phyloP scores from a whole-genome alignment of 1,140 invertebrate genomes.

The Olivierus martensii region DNA sequence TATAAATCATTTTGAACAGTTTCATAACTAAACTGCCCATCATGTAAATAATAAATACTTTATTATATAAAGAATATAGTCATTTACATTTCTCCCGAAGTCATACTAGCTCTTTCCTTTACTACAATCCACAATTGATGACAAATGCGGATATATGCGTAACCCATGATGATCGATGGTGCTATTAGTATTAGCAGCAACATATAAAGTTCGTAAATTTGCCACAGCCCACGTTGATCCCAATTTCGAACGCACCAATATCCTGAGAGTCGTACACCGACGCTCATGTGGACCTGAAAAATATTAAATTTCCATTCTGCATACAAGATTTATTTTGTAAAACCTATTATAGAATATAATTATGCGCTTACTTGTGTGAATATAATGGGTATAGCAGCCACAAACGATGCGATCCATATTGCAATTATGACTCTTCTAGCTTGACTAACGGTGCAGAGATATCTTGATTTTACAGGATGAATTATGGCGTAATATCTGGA shows the following conservation, averaged over 20 bases:
- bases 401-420: conserved; percentile 46
- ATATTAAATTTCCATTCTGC: neutral
- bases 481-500: conserved; percentile 60
- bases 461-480: conserved; percentile 57
- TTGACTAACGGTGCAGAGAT: conserved; percentile 52
- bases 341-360: no score
- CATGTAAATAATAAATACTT: no score
- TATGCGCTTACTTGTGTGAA: conserved; percentile 45
- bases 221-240: conserved; percentile 35
- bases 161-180: conserved; percentile 47
- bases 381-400: conserved; percentile 43
- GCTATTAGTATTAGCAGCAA: conserved; percentile 45
- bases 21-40: no score
- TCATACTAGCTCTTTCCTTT: conserved; percentile 18
- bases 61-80: no score
- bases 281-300: conserved; percentile 39
- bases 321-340: no score
- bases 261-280: conserved; percentile 36
- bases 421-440: conserved; percentile 45
- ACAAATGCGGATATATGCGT: conserved; percentile 49
- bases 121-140: conserved; percentile 42
- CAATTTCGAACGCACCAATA: conserved; percentile 48
- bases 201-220: conserved; percentile 50
- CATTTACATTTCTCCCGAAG: conserved; percentile 15
- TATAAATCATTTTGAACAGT: no score